These are phyloP conservation scores for Acipenser ruthenus DNA, from an alignment of 2,797 vertebrate species.

Conservation along the genomic window DNA sequence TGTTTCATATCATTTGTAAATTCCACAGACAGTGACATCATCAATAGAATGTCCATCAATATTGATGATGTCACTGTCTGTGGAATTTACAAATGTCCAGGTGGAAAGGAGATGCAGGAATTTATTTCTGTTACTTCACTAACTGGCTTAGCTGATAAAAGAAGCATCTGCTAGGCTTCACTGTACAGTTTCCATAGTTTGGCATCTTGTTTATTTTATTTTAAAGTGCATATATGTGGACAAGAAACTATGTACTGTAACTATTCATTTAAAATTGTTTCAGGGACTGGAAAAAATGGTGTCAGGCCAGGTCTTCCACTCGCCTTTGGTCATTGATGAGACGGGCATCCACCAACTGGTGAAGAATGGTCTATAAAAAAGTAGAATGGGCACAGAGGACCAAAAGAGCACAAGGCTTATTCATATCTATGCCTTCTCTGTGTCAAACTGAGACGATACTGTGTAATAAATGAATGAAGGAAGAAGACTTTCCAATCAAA, in stretches of 20 bases:
- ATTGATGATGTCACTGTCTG: too few relatives aligned
- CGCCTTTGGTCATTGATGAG: constrained; percentile 73
- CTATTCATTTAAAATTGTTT: background rate
- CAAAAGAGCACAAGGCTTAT: constrained; percentile 14
- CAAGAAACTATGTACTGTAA: background rate
- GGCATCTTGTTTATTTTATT: background rate
- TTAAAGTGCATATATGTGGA: background rate
- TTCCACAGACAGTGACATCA: background rate
- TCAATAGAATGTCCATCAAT: too few relatives aligned
- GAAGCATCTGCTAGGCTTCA: too few relatives aligned
- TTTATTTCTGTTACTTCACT: too few relatives aligned
- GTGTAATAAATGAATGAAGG: constrained; percentile 57
- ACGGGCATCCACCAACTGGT: constrained; percentile 71
- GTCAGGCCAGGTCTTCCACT: constrained; percentile 67
- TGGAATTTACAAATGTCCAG: too few relatives aligned
- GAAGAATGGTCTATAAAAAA: constrained; percentile 75
- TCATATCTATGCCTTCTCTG: constrained; percentile 22
- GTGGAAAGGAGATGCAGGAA: too few relatives aligned
- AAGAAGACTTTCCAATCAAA: constrained; percentile 27
- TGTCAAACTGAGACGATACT: constrained; percentile 45
- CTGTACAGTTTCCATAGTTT: too few relatives aligned
- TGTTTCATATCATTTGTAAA: too few relatives aligned
- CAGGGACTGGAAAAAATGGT: constrained; percentile 80
- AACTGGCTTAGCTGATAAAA: too few relatives aligned
- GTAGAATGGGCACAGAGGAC: constrained; percentile 15